Evolutionary conservation across 2,797 vertebrate genomes (phyloP), one percentile per base, ranked within the genome.

Genomic region (Eupleurogrammus muticus): DNA sequence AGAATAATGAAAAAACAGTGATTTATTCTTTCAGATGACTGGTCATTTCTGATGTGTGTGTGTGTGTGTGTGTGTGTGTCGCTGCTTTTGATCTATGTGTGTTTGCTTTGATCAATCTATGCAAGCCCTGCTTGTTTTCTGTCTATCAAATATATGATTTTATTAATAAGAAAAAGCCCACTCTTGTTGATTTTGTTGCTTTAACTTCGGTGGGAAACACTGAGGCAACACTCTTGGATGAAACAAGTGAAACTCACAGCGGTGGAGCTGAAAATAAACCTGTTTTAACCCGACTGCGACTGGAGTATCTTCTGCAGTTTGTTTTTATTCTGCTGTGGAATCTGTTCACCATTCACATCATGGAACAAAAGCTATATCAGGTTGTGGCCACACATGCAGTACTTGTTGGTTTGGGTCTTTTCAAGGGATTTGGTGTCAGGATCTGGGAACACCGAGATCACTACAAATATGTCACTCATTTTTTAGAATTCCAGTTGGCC

Each of bases 1-100:
- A 54, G 23, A 46, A n/a, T 4, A 53, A 52, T 35, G 53, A 32
- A 19, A 55, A 32, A 16, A 17, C 50, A 52, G 40, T 21, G 10
- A 5, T 4, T 40, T 16, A 11, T 59, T 68, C 64, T 64, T 19
- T 49, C 40, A 62, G 73, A 73, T 2, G 49, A 38, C 21, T n/a
- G 61, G 64, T 72, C 67, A 40, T 40, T 54, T 40, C 11, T 20
- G 14, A 58, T 47, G 23, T 28, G 3, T 28, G 28, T 28, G 28
- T 28, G 28, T 3, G 6, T 28, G 6, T 28, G 3, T 28, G 3
- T 28, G 28, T 28, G 28, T 28, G 3, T 28, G 28, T 32, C 53
- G 13, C 5, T 3, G 17, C 40, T 52, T 52, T 53, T 68, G 42
- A 54, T 63, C 17, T 16, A 6, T 47, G 58, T 17, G 35, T 58